These are phyloP conservation scores for Pristionchus arcanus DNA, from an alignment of 2,888 invertebrate species.

Conservation along the genomic window DNA sequence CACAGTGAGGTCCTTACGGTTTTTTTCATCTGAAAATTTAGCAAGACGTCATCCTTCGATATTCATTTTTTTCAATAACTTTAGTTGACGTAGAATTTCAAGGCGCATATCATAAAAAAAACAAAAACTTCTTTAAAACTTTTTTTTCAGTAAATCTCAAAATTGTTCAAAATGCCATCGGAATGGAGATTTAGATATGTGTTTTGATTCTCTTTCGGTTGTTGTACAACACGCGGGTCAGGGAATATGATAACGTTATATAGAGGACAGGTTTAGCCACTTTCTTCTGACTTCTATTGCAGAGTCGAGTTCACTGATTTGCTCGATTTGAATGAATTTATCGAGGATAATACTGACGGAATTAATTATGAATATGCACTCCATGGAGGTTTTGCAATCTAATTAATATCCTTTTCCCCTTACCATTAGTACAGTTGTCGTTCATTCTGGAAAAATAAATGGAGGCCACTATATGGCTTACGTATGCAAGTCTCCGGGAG, in stretches of 20 bases:
- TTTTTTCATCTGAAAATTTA: too few species aligned
- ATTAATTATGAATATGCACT: conserved; percentile 27
- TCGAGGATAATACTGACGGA: not conserved
- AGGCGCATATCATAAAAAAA: too few species aligned
- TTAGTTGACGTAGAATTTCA: too few species aligned
- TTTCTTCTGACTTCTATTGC: not conserved
- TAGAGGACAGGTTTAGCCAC: not conserved
- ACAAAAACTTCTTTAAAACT: too few species aligned
- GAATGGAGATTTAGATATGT: too few species aligned
- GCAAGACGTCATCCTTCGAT: too few species aligned
- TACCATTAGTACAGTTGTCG: not conserved
- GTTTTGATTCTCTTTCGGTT: too few species aligned
- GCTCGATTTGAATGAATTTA: not conserved
- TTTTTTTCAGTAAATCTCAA: too few species aligned
- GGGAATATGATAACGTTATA: not conserved
- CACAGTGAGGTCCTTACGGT: too few species aligned
- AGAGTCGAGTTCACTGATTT: not conserved
- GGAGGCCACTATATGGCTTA: not conserved
- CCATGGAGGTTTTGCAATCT: not conserved
- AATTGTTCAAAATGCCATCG: too few species aligned
- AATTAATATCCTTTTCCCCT: not conserved
- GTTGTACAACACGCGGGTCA: too few species aligned
- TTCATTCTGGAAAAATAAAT: not conserved
- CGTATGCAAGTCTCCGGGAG: not conserved
- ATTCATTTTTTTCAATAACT: too few species aligned